Base-by-base conservation (phyloP, 2,888 invertebrate genomes). In the Scelioninae gen. 1 region DNA sequence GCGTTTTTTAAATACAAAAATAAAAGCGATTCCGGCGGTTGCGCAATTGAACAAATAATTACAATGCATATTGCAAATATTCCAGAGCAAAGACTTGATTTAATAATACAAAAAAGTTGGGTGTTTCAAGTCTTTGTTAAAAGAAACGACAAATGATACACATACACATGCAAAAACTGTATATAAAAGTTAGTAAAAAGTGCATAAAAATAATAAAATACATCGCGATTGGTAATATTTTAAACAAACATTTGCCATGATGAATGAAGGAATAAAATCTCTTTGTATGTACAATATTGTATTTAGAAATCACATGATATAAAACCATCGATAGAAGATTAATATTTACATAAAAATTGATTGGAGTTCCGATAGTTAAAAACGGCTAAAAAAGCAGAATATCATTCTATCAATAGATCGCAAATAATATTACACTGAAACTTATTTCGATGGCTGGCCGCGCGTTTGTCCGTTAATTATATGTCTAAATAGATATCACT, bases 271-370 rank as follows among this genome's bases (percentile, higher is more conserved):
- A 80, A 74, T 80, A 47, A 80, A 80, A 80, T 53, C 80, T 34
- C 63, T 79, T 80, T 74, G 58, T 80, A 80, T 80, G 62, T 80
- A 80, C 80, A 80, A 23, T 47, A 45, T 68, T 80, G 62, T 80
- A 80, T 80, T 80, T 74, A 66, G 45, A 80, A 74, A 72, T 80
- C 74, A 74, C 62, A 72, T 80, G 53, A 62, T 66, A 79, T 79
- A 72, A 79, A 72, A 72, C 72, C 51, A 78, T 78, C 58, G 56
- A 60, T 53, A 47, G 53, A 56, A 68, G 55, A 55, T 43, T 56
- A 55, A 80, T 74, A 80, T 80, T 80, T 80, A 80, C 74, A 74
- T 60, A 51, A 74, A 80, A 79, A 55, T 62, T 62, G 60, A 66
- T 68, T 74, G 68, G 62, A 74, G 74, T 68, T 56, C 47, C 40